Evolutionary conservation across 2,888 invertebrate genomes (phyloP), one percentile per base, ranked within the genome.

Genomic region (Clostera curtula): DNA sequence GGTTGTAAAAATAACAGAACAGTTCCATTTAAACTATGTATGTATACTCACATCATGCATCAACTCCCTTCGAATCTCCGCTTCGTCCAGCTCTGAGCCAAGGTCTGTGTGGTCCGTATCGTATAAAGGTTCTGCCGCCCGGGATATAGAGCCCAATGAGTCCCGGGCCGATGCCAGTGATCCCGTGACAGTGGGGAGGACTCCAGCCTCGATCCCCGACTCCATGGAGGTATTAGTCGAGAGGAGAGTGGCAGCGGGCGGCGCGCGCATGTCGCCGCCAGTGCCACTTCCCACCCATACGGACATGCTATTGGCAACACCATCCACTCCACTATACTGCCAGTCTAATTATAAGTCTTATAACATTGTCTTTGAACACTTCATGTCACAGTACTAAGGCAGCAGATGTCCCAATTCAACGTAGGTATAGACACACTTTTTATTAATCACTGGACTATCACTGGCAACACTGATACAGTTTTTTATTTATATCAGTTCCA

Each of bases 41-140:
- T 9, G 6, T 24, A 16, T 9, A 86, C 92, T 88, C 72, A 93
- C 93, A 77, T 93, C 93, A 68, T 92, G 89, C 51, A 94, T 85
- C 56, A 94, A 80, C 70, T 91, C 91, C 52, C 91, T 82, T 33
- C 90, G 86, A 47, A 92, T 85, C 62, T 93, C 92, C 16, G 90
- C 89, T 65, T 93, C 93, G 67, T 93, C 93, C 43, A 88, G 75
- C 58, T 93, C 93, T 25, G 93, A 93, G 36, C 89, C 91, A 27
- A 93, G 85, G 66, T 93, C 93, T 10, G 93, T 93, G 55, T 92
- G 92, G 64, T 93, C 93, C 26, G 92, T 92, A 57, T 92, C 90
- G 62, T 92, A 92, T 25, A 87, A 69, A 17, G 88, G 88, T 54
- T 90, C 90, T 2, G 77, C 83, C 3, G 87, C 86, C 29, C 88